Evolutionary conservation across 1,140 invertebrate species (phyloP).

Genomic region (Sycophila sp.): DNA sequence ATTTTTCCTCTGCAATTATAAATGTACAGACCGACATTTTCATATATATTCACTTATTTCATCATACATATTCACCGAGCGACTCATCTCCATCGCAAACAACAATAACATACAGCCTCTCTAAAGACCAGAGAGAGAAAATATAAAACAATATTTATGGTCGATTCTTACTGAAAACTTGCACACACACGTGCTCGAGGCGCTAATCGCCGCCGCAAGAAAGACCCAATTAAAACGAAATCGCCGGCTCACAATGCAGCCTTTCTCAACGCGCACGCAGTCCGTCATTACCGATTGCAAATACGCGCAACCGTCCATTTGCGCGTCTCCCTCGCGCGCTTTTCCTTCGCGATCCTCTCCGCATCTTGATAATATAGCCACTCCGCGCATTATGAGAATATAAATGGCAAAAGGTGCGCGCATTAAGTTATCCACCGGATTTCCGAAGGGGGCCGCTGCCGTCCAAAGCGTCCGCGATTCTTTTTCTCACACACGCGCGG

Average conservation of each 20-base stretch:
- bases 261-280: neutral
- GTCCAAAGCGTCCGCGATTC: slow-evolving; percentile 4
- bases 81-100: too few species aligned
- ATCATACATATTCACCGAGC: neutral
- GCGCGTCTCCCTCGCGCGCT: neutral
- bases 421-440: slow-evolving; percentile 30
- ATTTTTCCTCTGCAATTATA: neutral
- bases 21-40: too few species aligned
- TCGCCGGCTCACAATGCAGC: too few species aligned
- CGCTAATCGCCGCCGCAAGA: too few species aligned
- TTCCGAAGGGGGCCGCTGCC: slow-evolving; percentile 22
- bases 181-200: too few species aligned
- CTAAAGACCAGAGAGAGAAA: too few species aligned
- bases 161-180: too few species aligned
- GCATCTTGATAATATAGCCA: neutral
- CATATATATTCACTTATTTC: too few species aligned
- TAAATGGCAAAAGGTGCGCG: neutral
- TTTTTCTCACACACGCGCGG: slow-evolving; percentile 26
- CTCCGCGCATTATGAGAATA: slow-evolving; percentile 8
- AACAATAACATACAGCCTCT: too few species aligned
- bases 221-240: too few species aligned
- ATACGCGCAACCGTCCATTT: neutral
- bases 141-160: too few species aligned
- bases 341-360: neutral
- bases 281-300: neutral